Percentiles rank a stretch among this genome's conserved stretches.
Evolutionary conservation across 2,888 invertebrate genomes (phyloP).

Genomic region (Platerodrilus igneus): DNA sequence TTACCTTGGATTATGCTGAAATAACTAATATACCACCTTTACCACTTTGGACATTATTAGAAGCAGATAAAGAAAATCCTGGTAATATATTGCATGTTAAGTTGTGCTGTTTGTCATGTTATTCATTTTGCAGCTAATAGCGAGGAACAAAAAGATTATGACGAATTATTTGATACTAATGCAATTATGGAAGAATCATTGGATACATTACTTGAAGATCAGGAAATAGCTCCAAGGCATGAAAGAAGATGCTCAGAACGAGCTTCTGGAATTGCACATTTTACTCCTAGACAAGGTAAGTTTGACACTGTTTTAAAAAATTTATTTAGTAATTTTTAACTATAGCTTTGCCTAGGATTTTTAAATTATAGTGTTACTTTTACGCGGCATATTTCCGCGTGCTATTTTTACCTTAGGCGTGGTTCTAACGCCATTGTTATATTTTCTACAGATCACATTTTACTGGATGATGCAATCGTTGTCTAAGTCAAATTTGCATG

Average conservation of each 20-base stretch:
- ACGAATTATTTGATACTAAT: conserved; percentile 82
- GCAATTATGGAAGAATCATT: conserved; percentile 72
- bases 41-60: conserved; percentile 91
- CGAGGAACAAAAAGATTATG: conserved; percentile 67
- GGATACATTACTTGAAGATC: conserved; percentile 73
- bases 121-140: conserved; percentile 42
- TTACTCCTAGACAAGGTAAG: conserved; percentile 74
- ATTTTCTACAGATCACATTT: no score
- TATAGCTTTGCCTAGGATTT: conserved; percentile 9
- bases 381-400: no score
- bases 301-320: conserved; percentile 1
- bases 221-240: conserved; percentile 49
- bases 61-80: conserved; percentile 86
- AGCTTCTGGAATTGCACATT: conserved; percentile 63
- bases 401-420: no score
- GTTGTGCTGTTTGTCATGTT: conserved; percentile 5
- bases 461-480: no score
- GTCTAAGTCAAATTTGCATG: no score
- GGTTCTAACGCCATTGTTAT: no score
- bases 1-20: conserved; percentile 90
- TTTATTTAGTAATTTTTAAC: no score
- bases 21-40: conserved; percentile 97
- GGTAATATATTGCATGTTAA: conserved; percentile 41
- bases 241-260: conserved; percentile 49
- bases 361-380: conserved; percentile 5